Evolutionary conservation across 1,140 invertebrate genomes (phyloP).

Genomic region (Aphaenogaster floridana): DNA sequence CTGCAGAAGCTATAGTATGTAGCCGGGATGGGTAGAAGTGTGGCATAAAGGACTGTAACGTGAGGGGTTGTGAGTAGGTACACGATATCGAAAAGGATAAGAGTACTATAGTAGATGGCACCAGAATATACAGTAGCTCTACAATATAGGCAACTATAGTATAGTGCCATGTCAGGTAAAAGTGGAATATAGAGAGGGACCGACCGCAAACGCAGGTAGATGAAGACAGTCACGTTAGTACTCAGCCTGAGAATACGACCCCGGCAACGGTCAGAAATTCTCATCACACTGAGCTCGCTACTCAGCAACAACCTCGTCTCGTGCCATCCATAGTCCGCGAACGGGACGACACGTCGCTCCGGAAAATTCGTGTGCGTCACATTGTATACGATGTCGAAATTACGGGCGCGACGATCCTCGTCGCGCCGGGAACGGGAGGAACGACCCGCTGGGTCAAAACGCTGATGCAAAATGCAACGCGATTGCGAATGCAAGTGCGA

Average conservation of each 20-base stretch:
- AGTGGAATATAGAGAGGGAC: not conserved
- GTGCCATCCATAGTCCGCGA: constrained; percentile 33
- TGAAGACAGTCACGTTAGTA: constrained; percentile 4
- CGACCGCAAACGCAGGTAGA: not conserved
- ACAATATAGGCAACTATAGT: not conserved
- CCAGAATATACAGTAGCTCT: constrained; percentile 12
- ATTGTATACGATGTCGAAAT: not conserved
- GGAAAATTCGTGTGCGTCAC: not conserved
- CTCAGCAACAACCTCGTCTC: not conserved
- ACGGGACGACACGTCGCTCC: constrained; percentile 19
- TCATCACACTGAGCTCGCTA: constrained; percentile 23
- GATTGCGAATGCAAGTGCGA: not conserved
- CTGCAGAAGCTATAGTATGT: not conserved
- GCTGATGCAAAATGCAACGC: not conserved
- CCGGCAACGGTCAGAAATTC: not conserved
- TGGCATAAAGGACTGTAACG: not conserved
- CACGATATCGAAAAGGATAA: not conserved
- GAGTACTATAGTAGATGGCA: not conserved
- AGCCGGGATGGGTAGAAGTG: too few species aligned
- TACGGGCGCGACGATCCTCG: not conserved
- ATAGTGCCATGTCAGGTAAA: not conserved
- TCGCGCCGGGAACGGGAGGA: not conserved
- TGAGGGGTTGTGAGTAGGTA: not conserved
- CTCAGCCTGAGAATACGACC: not conserved
- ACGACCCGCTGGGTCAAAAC: not conserved